Evolutionary conservation across 1,140 invertebrate genomes (phyloP).

Genomic region (Drosophila erecta): DNA sequence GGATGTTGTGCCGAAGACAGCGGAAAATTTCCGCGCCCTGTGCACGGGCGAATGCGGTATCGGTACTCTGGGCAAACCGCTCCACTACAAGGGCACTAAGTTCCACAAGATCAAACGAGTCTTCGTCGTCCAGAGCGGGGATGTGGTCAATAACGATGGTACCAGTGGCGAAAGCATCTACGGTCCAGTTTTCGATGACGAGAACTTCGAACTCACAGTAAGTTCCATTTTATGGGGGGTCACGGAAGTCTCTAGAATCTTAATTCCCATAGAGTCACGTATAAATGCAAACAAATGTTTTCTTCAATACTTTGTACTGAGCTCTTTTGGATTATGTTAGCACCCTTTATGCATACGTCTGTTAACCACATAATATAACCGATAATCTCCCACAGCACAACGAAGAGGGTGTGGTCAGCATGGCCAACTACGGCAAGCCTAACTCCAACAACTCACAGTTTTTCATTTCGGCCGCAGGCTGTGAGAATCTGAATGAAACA

Average conservation of each 20-base stretch:
- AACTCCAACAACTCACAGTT: conserved; percentile 98
- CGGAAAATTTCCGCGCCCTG: conserved; percentile 95
- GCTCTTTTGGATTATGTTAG: background rate
- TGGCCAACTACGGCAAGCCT: conserved; percentile 94
- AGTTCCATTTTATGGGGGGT: conserved; percentile 7
- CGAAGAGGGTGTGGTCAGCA: conserved; percentile 91
- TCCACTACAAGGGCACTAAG: conserved; percentile 90
- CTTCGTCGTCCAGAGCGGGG: conserved; percentile 94
- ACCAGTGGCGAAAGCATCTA: conserved; percentile 97
- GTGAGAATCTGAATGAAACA: conserved; percentile 93
- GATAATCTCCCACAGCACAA: conserved; percentile 82
- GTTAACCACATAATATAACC: background rate
- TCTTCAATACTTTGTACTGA: too few relatives aligned
- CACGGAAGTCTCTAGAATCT: too few relatives aligned
- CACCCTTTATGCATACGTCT: background rate
- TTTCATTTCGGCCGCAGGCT: conserved; percentile 94
- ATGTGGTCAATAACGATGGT: conserved; percentile 91
- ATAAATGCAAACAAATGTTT: too few relatives aligned
- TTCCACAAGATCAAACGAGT: conserved; percentile 91
- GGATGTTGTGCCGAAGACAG: conserved; percentile 95
- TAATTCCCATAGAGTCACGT: too few relatives aligned
- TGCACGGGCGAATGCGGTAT: conserved; percentile 94
- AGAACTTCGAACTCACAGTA: conserved; percentile 92
- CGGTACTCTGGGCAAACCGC: conserved; percentile 88
- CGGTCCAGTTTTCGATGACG: conserved; percentile 94